These are phyloP conservation scores for Anagyrus pseudococci DNA, from an alignment of 2,888 invertebrate genomes.

Conservation along the genomic window DNA sequence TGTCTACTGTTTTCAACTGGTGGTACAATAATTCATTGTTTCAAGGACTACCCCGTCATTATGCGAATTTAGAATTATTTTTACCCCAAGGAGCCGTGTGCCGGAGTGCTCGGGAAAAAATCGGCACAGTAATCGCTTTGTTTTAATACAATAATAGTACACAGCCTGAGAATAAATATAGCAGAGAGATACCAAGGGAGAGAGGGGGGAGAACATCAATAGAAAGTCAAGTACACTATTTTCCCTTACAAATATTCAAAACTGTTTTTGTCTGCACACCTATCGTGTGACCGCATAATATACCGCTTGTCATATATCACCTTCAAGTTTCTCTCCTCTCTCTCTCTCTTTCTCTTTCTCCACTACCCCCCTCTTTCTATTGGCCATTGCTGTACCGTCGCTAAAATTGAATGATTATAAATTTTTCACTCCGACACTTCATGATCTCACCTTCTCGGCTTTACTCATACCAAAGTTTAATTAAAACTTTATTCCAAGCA, in stretches of 20 bases:
- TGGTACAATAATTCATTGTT: slow-evolving; percentile 32
- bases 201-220: not conserved
- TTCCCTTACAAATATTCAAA: not conserved
- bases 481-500: no score
- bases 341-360: no score
- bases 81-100: not conserved
- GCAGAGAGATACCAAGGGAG: no score
- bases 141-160: slow-evolving; percentile 12
- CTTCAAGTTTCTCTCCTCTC: slow-evolving; percentile 18
- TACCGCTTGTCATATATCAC: slow-evolving; percentile 19
- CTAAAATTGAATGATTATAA: no score
- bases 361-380: no score
- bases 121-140: slow-evolving; percentile 17
- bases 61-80: slow-evolving; percentile 22
- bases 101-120: slow-evolving; percentile 2
- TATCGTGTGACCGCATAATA: not conserved
- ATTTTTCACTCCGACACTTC: no score
- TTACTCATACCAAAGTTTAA: no score
- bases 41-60: slow-evolving; percentile 26
- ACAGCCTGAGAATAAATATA: slow-evolving; percentile 1
- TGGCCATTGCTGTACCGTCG: no score
- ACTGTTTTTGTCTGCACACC: not conserved
- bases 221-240: not conserved
- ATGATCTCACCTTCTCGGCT: no score
- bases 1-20: slow-evolving; percentile 27